phyloP scores from a whole-genome alignment of 1,140 invertebrate species.

The Asbolus verrucosus region DNA sequence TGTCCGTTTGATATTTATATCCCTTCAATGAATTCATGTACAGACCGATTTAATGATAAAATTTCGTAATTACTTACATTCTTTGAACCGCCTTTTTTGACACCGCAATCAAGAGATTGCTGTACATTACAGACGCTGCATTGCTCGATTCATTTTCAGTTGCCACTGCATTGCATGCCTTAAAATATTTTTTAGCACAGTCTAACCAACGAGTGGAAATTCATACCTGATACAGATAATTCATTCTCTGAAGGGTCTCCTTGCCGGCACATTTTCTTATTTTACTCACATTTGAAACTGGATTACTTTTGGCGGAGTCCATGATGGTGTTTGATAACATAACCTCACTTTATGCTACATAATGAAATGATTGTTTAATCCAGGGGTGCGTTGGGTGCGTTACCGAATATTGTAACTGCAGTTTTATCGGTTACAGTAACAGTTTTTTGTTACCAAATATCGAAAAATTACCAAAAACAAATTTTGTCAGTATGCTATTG shows the following conservation, averaged over 20 bases:
- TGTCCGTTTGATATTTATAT: slow-evolving; percentile 68
- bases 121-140: slow-evolving; percentile 66
- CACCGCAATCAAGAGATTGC: slow-evolving; percentile 67
- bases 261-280: slow-evolving; percentile 63
- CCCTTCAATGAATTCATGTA: slow-evolving; percentile 63
- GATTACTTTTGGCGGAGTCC: background rate
- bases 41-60: slow-evolving; percentile 19
- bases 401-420: too few relatives aligned
- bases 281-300: slow-evolving; percentile 42
- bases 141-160: slow-evolving; percentile 62
- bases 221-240: slow-evolving; percentile 69
- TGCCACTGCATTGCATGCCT: slow-evolving; percentile 66
- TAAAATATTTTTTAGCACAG: slow-evolving; percentile 59
- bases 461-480: too few relatives aligned
- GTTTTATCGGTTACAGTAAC: too few relatives aligned
- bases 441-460: too few relatives aligned
- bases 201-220: slow-evolving; percentile 40
- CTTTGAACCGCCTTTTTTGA: slow-evolving; percentile 70
- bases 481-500: too few relatives aligned
- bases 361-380: too few relatives aligned
- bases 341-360: slow-evolving; percentile 17
- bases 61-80: slow-evolving; percentile 65
- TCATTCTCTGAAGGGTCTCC: slow-evolving; percentile 70
- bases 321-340: background rate
- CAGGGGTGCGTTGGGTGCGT: too few relatives aligned